phyloP scores from a whole-genome alignment of 64 coral and sea anemone genomes.

The Actinia tenebrosa region DNA sequence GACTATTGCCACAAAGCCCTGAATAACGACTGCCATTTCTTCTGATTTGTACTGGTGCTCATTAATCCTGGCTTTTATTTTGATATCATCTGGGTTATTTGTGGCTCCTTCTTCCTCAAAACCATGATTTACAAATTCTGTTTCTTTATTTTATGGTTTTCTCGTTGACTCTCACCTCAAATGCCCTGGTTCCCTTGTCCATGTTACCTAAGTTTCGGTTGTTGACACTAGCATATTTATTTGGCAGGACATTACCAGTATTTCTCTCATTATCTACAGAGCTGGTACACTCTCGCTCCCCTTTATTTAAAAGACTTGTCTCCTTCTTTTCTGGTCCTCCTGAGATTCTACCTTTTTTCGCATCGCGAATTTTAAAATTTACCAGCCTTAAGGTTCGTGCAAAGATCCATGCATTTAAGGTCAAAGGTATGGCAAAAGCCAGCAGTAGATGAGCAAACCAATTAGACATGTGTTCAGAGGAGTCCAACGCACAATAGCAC shows the following conservation, averaged over 20 bases:
- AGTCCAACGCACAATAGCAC: background rate
- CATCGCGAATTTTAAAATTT: background rate
- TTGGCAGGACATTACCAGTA: background rate
- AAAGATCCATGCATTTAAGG: background rate
- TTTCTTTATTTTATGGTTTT: background rate
- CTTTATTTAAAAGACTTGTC: background rate
- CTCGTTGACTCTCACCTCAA: background rate
- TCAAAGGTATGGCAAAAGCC: background rate
- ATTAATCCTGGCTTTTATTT: background rate
- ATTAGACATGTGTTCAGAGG: background rate
- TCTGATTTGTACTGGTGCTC: background rate
- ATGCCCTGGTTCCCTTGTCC: background rate
- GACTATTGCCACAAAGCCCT: background rate
- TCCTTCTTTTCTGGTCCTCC: background rate
- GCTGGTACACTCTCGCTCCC: background rate
- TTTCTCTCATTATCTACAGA: background rate
- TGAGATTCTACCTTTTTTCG: background rate
- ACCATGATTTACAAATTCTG: background rate
- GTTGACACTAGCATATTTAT: background rate
- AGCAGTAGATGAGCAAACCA: background rate
- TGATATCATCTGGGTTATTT: no score
- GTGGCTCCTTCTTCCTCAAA: background rate
- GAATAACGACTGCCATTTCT: background rate
- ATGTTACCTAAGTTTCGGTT: background rate
- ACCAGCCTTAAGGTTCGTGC: background rate